These are phyloP conservation scores for Caenorhabditis japonica DNA, from an alignment of 2,888 invertebrate genomes.

Conservation along the genomic window DNA sequence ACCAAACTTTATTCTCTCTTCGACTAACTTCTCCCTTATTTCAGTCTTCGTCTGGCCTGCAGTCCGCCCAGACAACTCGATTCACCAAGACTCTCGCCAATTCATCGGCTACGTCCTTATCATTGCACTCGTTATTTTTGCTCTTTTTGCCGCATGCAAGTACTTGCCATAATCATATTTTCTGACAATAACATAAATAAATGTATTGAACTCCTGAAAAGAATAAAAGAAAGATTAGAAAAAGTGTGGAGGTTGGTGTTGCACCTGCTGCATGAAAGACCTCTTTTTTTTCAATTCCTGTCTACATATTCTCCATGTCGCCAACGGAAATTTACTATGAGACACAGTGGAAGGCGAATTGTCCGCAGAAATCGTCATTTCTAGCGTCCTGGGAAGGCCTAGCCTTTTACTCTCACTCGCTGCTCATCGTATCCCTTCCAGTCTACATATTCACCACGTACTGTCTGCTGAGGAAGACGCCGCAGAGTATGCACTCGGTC, in stretches of 20 bases:
- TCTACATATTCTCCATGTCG: background rate
- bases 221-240: background rate
- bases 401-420: too few relatives aligned
- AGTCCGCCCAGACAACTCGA: slow-evolving; percentile 60
- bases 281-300: too few relatives aligned
- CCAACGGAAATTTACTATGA: too few relatives aligned
- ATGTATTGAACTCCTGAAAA: too few relatives aligned
- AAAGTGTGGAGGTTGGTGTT: background rate
- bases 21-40: background rate
- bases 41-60: slow-evolving; percentile 64
- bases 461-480: too few relatives aligned
- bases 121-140: slow-evolving; percentile 65
- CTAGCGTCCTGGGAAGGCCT: too few relatives aligned
- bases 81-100: slow-evolving; percentile 58
- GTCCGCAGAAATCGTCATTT: too few relatives aligned
- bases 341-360: too few relatives aligned
- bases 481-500: too few relatives aligned
- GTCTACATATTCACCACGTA: too few relatives aligned
- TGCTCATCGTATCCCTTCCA: too few relatives aligned
- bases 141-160: slow-evolving; percentile 63
- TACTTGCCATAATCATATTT: slow-evolving; percentile 53
- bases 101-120: slow-evolving; percentile 65
- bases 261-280: too few relatives aligned
- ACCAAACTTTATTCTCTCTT: background rate
- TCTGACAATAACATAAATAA: background rate